Conservation (phyloP, 2,113 vertebrate species). For the Mus spicilegus region DNA sequence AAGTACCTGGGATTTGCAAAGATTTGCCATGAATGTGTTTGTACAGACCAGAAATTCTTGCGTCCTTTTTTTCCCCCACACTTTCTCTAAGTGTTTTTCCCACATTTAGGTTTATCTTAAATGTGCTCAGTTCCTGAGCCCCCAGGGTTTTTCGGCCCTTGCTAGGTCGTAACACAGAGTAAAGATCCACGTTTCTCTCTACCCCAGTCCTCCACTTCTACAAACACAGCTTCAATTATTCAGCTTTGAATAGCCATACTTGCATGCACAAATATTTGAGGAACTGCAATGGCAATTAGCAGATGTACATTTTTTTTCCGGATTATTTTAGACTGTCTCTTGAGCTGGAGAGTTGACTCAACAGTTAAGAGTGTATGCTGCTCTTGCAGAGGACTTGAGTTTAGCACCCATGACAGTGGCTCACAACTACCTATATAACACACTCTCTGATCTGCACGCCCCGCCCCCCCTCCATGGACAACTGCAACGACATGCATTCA, state of each 20-base stretch:
- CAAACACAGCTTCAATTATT: slow-evolving; percentile 57
- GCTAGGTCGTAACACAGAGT: not conserved
- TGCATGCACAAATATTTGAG: slow-evolving; percentile 70
- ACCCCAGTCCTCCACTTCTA: not conserved
- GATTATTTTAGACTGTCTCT: slow-evolving; percentile 51
- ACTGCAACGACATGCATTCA: not conserved
- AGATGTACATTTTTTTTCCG: slow-evolving; percentile 23
- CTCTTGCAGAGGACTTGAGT: not conserved
- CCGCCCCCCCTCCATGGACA: fast-evolving
- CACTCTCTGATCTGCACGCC: too few species aligned
- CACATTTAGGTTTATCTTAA: not conserved
- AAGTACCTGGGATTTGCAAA: not conserved
- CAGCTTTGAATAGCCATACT: slow-evolving; percentile 50
- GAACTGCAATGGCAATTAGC: slow-evolving; percentile 66
- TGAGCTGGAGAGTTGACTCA: not conserved
- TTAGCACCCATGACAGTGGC: not conserved
- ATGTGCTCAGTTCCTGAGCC: not conserved
- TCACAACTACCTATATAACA: not conserved
- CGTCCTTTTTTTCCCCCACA: not conserved
- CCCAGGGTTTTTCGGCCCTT: not conserved
- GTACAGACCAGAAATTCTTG: not conserved
- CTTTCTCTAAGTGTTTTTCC: not conserved
- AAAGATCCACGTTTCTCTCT: not conserved
- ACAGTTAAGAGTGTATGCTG: not conserved
- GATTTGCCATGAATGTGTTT: not conserved